Percentiles rank a stretch among this genome's conserved stretches.
phyloP scores from a whole-genome alignment of 1,140 invertebrate genomes.

The Sarcophaga bullata region DNA sequence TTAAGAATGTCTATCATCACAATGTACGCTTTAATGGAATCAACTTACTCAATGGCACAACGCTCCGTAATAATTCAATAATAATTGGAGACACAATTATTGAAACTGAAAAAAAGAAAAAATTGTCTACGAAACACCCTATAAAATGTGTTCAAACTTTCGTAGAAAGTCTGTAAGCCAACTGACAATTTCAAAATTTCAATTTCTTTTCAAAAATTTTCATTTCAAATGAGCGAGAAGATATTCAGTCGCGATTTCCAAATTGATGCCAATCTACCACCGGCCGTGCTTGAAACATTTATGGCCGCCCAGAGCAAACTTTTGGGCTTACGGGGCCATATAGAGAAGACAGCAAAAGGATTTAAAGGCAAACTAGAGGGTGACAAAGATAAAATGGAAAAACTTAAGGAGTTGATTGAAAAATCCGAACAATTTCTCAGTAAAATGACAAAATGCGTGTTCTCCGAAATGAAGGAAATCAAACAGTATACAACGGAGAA shows the following conservation, averaged over 20 bases:
- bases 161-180: too few species aligned
- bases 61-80: too few species aligned
- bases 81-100: too few species aligned
- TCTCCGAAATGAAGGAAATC: slow-evolving; percentile 40
- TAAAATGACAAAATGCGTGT: not conserved
- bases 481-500: slow-evolving; percentile 37
- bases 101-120: too few species aligned
- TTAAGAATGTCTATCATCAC: too few species aligned
- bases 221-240: not conserved
- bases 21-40: too few species aligned
- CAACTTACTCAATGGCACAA: too few species aligned
- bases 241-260: slow-evolving; percentile 40
- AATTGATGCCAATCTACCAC: slow-evolving; percentile 36
- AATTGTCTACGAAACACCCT: too few species aligned
- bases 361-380: slow-evolving; percentile 37
- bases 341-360: not conserved
- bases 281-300: slow-evolving; percentile 27
- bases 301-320: slow-evolving; percentile 29
- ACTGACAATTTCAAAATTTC: too few species aligned
- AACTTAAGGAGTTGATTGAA: slow-evolving; percentile 37
- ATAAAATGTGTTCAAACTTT: too few species aligned
- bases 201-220: too few species aligned
- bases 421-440: slow-evolving; percentile 1
- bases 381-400: slow-evolving; percentile 19
- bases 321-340: slow-evolving; percentile 23